A percentile compares a stretch with the other conserved stretches of the same genome.
These are phyloP conservation scores for Cathartes aura DNA, from an alignment of 2,113 vertebrate species.

Conservation along the genomic window DNA sequence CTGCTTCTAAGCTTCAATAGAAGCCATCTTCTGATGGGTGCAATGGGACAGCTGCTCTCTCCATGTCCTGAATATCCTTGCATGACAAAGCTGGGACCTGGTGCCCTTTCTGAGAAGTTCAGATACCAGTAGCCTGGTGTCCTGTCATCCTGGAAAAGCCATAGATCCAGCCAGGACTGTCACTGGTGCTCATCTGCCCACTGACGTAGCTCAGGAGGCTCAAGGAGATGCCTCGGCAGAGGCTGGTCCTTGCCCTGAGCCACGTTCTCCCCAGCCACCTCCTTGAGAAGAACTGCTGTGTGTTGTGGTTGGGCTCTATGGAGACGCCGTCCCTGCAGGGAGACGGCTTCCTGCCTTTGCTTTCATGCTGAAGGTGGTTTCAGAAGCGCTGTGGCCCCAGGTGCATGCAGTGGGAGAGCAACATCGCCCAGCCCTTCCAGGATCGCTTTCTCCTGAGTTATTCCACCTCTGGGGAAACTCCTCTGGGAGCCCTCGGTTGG, in stretches of 20 bases:
- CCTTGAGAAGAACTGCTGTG: background rate
- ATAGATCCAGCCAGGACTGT: background rate
- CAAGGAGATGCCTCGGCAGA: fast-evolving
- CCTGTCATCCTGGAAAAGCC: background rate
- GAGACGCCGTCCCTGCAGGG: background rate
- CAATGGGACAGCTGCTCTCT: background rate
- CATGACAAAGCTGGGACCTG: background rate
- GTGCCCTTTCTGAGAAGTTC: background rate
- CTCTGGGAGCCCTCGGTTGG: background rate
- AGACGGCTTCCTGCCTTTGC: background rate
- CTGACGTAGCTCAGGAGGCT: background rate
- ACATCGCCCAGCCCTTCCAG: background rate
- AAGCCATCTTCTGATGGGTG: background rate
- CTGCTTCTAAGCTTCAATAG: background rate
- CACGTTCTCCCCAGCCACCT: background rate
- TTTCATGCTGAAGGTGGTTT: background rate
- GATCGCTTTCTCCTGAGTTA: background rate
- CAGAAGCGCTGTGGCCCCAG: background rate
- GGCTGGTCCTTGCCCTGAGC: background rate
- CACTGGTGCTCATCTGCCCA: fast-evolving
- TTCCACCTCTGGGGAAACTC: background rate
- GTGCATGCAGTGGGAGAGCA: background rate
- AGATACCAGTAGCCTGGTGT: background rate
- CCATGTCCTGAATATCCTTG: background rate
- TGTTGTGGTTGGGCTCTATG: background rate